These are phyloP conservation scores for Macaria notata DNA, from an alignment of 2,888 invertebrate genomes.

Conservation along the genomic window DNA sequence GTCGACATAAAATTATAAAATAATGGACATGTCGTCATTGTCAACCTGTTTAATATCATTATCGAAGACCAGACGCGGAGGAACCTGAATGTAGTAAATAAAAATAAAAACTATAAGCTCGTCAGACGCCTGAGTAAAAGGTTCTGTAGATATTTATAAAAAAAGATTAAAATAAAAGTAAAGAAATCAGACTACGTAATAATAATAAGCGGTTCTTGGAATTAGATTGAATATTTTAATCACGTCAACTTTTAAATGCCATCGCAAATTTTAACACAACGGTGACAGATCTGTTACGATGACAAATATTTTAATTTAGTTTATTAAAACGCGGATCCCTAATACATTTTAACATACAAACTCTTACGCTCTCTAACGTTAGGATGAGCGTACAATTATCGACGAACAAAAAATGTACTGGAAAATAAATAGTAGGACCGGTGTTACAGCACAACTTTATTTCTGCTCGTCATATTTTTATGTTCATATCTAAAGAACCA, in stretches of 20 bases:
- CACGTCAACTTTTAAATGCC: slow-evolving; percentile 10
- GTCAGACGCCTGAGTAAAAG: neutral
- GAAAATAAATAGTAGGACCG: slow-evolving; percentile 40
- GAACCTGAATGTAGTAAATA: slow-evolving; percentile 10
- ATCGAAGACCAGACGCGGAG: slow-evolving; percentile 25
- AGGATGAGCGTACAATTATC: slow-evolving; percentile 46
- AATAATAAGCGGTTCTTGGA: slow-evolving; percentile 3
- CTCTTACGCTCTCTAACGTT: slow-evolving; percentile 22
- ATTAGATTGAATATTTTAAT: slow-evolving; percentile 1
- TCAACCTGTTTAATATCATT: slow-evolving; percentile 38
- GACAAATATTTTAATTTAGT: too few species aligned
- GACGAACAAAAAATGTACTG: slow-evolving; percentile 41
- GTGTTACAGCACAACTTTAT: slow-evolving; percentile 37
- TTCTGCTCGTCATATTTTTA: slow-evolving; percentile 27
- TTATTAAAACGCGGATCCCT: too few species aligned
- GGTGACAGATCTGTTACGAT: too few species aligned
- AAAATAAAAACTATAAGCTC: slow-evolving; percentile 4
- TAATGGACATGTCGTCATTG: slow-evolving; percentile 28
- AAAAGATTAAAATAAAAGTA: neutral
- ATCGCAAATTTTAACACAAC: neutral
- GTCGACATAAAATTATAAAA: neutral
- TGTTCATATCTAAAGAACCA: slow-evolving; percentile 15
- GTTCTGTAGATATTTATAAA: slow-evolving; percentile 8
- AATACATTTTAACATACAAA: too few species aligned
- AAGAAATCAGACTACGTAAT: neutral